Evolutionary conservation across 2,797 vertebrate genomes (phyloP).

Genomic region (Zenarchopterus dispar): DNA sequence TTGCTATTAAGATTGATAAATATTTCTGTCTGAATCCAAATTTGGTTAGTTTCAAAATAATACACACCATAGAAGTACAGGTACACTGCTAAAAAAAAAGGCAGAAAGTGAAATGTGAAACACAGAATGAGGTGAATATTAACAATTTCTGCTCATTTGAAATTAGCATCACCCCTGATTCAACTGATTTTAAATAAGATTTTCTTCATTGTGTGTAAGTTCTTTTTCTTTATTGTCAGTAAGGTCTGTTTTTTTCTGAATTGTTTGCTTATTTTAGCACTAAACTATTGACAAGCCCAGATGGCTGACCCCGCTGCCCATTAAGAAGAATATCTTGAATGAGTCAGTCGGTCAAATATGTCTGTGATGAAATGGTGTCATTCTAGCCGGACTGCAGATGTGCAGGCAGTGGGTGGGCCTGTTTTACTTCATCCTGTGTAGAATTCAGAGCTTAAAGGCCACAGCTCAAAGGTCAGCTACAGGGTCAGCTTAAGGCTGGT

Average conservation of each 20-base stretch:
- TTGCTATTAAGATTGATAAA: too few relatives aligned
- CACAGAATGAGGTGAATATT: too few relatives aligned
- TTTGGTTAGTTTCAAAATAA: not conserved
- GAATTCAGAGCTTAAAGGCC: conserved; percentile 63
- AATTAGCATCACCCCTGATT: too few relatives aligned
- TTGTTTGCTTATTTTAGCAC: not conserved
- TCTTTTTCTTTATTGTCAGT: not conserved
- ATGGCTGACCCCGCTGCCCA: conserved; percentile 33
- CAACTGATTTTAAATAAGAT: too few relatives aligned
- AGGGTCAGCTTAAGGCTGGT: conserved; percentile 38
- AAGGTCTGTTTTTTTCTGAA: not conserved
- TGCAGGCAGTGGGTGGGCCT: conserved; percentile 50
- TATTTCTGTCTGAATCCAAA: too few relatives aligned
- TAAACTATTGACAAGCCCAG: conserved; percentile 26
- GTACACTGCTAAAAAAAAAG: not conserved
- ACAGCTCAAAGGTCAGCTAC: conserved; percentile 49
- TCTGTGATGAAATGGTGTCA: conserved; percentile 43
- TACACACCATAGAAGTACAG: not conserved
- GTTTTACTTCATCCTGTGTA: conserved; percentile 46
- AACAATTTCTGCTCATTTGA: too few relatives aligned
- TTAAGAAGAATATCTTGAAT: conserved; percentile 17
- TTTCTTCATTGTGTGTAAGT: too few relatives aligned
- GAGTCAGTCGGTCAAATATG: conserved; percentile 38
- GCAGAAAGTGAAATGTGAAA: not conserved
- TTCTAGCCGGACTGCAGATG: conserved; percentile 57